Evolutionary conservation across 2,797 vertebrate genomes (phyloP), one percentile per base, ranked within the genome.

Genomic region (Discoglossus pictus): DNA sequence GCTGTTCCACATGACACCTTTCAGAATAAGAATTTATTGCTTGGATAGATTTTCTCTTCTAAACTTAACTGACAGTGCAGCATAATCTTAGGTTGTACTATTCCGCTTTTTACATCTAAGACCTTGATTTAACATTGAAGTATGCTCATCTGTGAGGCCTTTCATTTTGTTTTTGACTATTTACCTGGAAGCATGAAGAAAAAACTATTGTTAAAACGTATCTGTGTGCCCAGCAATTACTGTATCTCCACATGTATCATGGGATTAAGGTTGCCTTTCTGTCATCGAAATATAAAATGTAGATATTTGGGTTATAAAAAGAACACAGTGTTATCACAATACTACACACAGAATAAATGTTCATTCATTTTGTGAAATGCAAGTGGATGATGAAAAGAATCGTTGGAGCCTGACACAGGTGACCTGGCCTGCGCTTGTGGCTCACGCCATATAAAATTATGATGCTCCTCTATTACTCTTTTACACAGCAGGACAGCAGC

Each of bases 391-490:
- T 63, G 51, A 58, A 58, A 70, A 56, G 59, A 69, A 69, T 62
- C 55, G 67, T 38, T 23, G 24, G 58, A 62, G 42, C 13, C 44
- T 70, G 67, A 70, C 67, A 59, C 23, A 35, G 40, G 51, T 36
- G 56, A 70, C 67, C 60, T 40, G 6, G 34, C 18, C 51, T 23
- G 52, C 43, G 56, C 23, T 58, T 63, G 7, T 39, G 12, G 48
- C 51, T 31, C 24, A 40, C 40, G 20, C 43, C 52, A 70, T 63
- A 50, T 63, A 70, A 48, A 55, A 70, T 70, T 48, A 70, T 56
- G 52, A 63, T 63, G 11, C 23, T 18, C 25, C 21, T 3, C 43
- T 39, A 58, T 63, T 63, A 63, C 17, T 70, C 51, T 50, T 67
- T 70, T 55, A 69, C 60, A 20, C 51, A 63, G 35, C 44, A 63